Evolutionary conservation across 2,113 vertebrate genomes (phyloP), one percentile per base, ranked within the genome.

Genomic region (Regulus satrapa): DNA sequence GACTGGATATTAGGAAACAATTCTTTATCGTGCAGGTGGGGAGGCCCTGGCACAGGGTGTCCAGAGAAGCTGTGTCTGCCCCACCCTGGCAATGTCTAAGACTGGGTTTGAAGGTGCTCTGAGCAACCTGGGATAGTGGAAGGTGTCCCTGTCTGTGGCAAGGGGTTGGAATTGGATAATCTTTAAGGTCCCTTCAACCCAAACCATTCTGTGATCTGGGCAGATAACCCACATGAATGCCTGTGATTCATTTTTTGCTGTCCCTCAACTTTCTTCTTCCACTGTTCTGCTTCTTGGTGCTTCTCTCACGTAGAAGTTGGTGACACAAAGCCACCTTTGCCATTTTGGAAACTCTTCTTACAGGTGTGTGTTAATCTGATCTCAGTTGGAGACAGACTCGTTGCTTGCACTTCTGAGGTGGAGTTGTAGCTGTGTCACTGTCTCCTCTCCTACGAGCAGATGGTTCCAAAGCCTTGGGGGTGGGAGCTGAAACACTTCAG

Each of bases 401-500:
- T 15, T 21, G 10, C 52, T 85, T 51, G 38, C 32, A 74, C 38
- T 55, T 52, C 29, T 48, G 49, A 54, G 45, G 55, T 66, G 71
- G 45, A 52, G 67, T 32, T 85, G 54, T 29, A 45, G 79, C 58
- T 86, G 67, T 69, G 85, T 92, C 76, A 55, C 59, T 4, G 12
- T 79, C 77, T 94, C 48, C 24, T 76, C 45, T 92, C 68, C 46
- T 17, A 51, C 34, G 51, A 95, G 85, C 93, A 94, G 92, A 84
- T 92, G 94, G 81, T 45, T 80, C 38, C 72, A 90, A 73, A 95
- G 67, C 78, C 69, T 66, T 69, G 67, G 43, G 52, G 43, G 26
- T 76, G 87, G 88, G 51, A 93, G 72, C 91, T 80, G 46, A 80
- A 88, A 96, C 12, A 48, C 63, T 71, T 80, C 66, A 66, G 88